Percentiles rank a stretch among this genome's conserved stretches.
These are phyloP conservation scores for Simalia tracyae DNA, from an alignment of 2,797 vertebrate genomes.

Conservation along the genomic window DNA sequence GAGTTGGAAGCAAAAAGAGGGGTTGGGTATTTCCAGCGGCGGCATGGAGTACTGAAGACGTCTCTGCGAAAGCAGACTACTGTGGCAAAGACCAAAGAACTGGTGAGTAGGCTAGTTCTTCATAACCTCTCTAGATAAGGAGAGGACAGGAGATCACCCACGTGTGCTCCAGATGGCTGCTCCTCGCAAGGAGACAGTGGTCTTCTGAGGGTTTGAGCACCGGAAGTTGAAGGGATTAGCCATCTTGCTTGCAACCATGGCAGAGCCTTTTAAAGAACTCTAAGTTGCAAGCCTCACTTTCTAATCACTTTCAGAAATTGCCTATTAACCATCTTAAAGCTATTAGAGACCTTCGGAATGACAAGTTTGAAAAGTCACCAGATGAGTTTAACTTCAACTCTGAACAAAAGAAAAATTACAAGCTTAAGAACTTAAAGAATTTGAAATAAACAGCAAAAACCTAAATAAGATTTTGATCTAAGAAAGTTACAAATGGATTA, in stretches of 20 bases:
- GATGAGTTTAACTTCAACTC: no score
- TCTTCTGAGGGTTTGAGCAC: not conserved
- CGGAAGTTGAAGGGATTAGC: not conserved
- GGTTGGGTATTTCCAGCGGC: not conserved
- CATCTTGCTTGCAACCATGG: not conserved
- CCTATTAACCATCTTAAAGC: no score
- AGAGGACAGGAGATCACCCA: not conserved
- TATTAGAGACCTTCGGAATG: no score
- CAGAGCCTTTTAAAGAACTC: not conserved
- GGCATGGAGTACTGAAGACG: not conserved
- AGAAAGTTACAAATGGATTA: no score
- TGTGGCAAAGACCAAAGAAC: not conserved
- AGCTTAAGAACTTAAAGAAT: no score
- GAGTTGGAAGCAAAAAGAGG: not conserved
- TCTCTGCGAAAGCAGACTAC: not conserved
- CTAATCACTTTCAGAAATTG: no score
- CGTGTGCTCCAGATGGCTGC: not conserved
- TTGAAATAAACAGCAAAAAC: no score
- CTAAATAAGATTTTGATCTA: no score
- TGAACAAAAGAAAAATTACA: no score
- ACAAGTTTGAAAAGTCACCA: no score
- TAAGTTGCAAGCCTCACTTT: not conserved
- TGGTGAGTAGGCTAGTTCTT: not conserved
- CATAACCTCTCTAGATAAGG: not conserved
- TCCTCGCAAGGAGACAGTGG: not conserved